Evolutionary conservation across 2,888 invertebrate species (phyloP).

Genomic region (Molorchus minor): DNA sequence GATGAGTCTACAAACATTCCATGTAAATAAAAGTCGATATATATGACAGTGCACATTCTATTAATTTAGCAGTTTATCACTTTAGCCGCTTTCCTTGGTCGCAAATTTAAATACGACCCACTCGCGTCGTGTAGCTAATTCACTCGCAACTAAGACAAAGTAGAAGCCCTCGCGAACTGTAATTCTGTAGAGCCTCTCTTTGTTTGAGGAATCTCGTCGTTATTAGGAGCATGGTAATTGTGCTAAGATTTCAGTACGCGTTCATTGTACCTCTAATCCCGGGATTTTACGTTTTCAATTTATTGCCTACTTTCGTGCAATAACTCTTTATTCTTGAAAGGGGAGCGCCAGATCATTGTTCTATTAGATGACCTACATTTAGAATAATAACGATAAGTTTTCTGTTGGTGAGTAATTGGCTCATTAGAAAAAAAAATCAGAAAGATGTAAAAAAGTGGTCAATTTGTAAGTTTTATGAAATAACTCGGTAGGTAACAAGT

Average conservation of each 20-base stretch:
- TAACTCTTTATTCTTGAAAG: too few species aligned
- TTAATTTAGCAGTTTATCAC: constrained; percentile 58
- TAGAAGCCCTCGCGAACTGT: constrained; percentile 48
- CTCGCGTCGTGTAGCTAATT: constrained; percentile 47
- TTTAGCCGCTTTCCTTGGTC: constrained; percentile 54
- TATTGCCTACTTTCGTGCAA: constrained; percentile 27
- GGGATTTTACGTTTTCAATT: constrained; percentile 47
- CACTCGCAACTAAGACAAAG: constrained; percentile 35
- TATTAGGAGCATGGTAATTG: constrained; percentile 54
- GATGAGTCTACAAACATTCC: too few species aligned
- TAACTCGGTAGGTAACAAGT: too few species aligned
- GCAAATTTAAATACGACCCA: constrained; percentile 57
- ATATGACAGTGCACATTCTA: constrained; percentile 49
- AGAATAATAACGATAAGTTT: too few species aligned
- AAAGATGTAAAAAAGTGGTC: too few species aligned
- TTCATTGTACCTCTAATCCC: constrained; percentile 48
- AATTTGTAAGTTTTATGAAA: too few species aligned
- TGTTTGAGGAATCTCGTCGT: constrained; percentile 53
- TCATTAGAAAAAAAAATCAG: too few species aligned
- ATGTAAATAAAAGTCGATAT: constrained; percentile 10
- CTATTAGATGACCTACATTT: too few species aligned
- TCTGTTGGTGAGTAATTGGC: too few species aligned
- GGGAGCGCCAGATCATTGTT: too few species aligned
- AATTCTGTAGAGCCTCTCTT: constrained; percentile 52
- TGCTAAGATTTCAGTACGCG: constrained; percentile 49